Percentiles rank a stretch among this genome's conserved stretches.
These are phyloP conservation scores for Drosophila gaucha DNA, from an alignment of 2,888 invertebrate genomes.

Conservation along the genomic window DNA sequence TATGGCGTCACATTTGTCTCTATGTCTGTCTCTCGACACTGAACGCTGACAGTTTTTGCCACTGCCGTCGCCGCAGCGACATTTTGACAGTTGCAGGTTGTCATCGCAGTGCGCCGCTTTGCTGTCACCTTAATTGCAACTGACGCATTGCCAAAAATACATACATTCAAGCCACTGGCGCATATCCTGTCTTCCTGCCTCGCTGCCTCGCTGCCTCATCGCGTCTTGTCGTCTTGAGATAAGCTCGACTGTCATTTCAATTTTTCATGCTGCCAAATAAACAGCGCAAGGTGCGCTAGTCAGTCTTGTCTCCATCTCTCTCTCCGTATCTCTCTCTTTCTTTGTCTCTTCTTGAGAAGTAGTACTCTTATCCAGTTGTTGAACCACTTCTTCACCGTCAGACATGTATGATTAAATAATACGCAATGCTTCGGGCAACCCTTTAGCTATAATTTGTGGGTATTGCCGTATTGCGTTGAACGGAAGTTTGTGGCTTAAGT, in stretches of 20 bases:
- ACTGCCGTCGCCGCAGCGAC: constrained; percentile 54
- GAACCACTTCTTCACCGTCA: constrained; percentile 17
- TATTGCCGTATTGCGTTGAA: constrained; percentile 19
- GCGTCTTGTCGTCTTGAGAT: constrained; percentile 38
- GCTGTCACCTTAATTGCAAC: constrained; percentile 77
- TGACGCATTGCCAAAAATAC: constrained; percentile 76
- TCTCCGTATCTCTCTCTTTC: neutral
- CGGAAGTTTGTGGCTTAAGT: constrained; percentile 65
- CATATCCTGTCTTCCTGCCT: constrained; percentile 21
- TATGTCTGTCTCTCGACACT: constrained; percentile 63
- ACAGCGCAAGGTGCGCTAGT: constrained; percentile 66
- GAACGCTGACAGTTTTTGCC: constrained; percentile 75
- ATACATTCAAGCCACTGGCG: constrained; percentile 16
- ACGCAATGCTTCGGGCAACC: constrained; percentile 36
- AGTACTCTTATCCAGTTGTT: constrained; percentile 8
- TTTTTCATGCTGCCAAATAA: constrained; percentile 64
- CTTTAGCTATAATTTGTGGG: constrained; percentile 41
- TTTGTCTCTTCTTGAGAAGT: neutral
- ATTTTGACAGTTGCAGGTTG: constrained; percentile 66
- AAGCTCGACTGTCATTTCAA: constrained; percentile 75
- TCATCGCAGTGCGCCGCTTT: constrained; percentile 39
- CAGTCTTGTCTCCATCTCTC: constrained; percentile 6
- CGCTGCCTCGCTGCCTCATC: neutral
- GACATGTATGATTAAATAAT: constrained; percentile 73
- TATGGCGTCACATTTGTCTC: constrained; percentile 81